Conservation (phyloP, 2,113 vertebrate species). For the Albula glossodonta region DNA sequence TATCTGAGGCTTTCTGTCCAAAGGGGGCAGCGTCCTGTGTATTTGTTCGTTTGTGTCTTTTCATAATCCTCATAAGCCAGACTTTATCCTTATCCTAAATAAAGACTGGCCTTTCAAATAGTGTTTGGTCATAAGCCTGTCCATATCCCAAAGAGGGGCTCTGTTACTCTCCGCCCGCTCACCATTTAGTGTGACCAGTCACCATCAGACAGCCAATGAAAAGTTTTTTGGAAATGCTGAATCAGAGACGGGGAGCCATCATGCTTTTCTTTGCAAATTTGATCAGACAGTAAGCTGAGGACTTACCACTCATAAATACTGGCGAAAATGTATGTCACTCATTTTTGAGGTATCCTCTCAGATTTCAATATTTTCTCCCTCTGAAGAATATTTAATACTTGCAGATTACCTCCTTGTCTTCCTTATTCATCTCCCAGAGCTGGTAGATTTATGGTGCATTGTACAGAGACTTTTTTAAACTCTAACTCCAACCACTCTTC, state of each 20-base stretch:
- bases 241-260: too few relatives aligned
- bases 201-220: too few relatives aligned
- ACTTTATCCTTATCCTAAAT: too few relatives aligned
- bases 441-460: slow-evolving; percentile 38
- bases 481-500: slow-evolving; percentile 17
- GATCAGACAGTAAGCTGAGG: too few relatives aligned
- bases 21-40: slow-evolving; percentile 17
- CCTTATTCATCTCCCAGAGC: slow-evolving; percentile 20
- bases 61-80: background rate
- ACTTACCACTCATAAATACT: background rate
- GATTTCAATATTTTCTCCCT: slow-evolving; percentile 28
- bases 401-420: slow-evolving; percentile 31
- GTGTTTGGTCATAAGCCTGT: too few relatives aligned
- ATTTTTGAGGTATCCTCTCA: slow-evolving; percentile 16
- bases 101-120: too few relatives aligned
- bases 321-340: slow-evolving; percentile 12
- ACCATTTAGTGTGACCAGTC: too few relatives aligned
- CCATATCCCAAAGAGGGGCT: too few relatives aligned
- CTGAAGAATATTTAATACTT: background rate
- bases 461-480: slow-evolving; percentile 30
- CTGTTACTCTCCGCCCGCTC: too few relatives aligned
- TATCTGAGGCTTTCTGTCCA: slow-evolving; percentile 36
- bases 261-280: too few relatives aligned
- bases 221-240: too few relatives aligned
- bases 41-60: slow-evolving; percentile 18